Percentiles rank a stretch among this genome's conserved stretches.
phyloP scores from a whole-genome alignment of 2,113 vertebrate genomes.

The Taxidea taxus region DNA sequence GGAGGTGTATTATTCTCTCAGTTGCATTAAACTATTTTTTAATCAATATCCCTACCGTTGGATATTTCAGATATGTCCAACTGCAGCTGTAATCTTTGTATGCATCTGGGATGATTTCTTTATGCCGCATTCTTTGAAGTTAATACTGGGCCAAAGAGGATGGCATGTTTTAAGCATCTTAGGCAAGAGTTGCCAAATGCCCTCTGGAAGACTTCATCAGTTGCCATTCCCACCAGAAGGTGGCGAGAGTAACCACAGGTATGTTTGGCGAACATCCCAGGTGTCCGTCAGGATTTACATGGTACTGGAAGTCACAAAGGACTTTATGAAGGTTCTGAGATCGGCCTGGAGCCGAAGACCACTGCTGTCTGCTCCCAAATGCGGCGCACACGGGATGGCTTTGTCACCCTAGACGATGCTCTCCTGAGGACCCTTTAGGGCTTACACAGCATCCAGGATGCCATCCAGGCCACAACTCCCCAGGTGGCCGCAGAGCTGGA shows the following conservation, averaged over 20 bases:
- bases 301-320: neutral
- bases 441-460: slow-evolving; percentile 81
- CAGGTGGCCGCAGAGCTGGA: slow-evolving; percentile 74
- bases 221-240: neutral
- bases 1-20: neutral
- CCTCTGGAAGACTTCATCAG: neutral
- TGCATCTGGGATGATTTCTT: neutral
- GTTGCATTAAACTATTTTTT: neutral
- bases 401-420: slow-evolving; percentile 87
- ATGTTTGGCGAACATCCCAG: neutral
- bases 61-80: neutral
- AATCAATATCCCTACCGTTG: neutral
- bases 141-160: neutral
- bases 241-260: neutral
- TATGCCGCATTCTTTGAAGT: neutral
- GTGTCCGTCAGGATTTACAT: no score
- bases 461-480: slow-evolving; percentile 73
- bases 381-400: slow-evolving; percentile 88
- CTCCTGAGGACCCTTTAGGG: slow-evolving; percentile 89
- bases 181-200: neutral
- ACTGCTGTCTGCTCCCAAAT: slow-evolving; percentile 89
- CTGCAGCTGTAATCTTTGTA: neutral
- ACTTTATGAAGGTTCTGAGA: slow-evolving; percentile 75
- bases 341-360: slow-evolving; percentile 93
- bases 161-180: neutral